Base-by-base conservation (phyloP, 2,113 vertebrate genomes). In the Ophiodon elongatus region DNA sequence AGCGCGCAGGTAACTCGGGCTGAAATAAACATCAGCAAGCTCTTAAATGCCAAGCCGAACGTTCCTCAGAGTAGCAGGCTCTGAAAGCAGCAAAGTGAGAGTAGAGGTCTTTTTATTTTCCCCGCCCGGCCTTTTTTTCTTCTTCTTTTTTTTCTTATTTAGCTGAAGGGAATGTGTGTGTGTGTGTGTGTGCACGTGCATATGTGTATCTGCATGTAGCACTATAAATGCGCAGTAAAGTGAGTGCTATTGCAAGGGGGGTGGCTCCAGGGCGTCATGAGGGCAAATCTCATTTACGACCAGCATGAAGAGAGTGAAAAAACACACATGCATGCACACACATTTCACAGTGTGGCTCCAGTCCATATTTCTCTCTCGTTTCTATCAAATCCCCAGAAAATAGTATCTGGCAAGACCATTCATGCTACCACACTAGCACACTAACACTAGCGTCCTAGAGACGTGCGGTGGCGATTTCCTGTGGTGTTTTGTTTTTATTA, bases 281-380 rank as follows among this genome's bases (percentile, higher is more conserved):
- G 72, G 50, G 70, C 80, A 91, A 93, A 93, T 88, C 71, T 92
- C 85, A 93, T 90, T 94, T 90, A 82, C 43, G 66, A 74, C 74
- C 80, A 89, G 91, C 85, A 85, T 89, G 77, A 89, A 77, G 76
- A 63, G 50, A 80, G 79, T 37, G 75, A 80, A 75, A 66, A 79
- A 76, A 33, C 39, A 23, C 19, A 64, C 37, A 65, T 71, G 59
- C 45, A 70, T 37, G 64, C 29, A 59, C 62, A 75, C 79, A 76
- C 65, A 68, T 83, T 84, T 76, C 65, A 88, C 62, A 87, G 17
- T 52, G 74, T 83, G 79, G 80, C 73, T 84, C 45, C n/a, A 59
- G 78, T 86, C 77, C 84, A 73, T 63, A 79, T 79, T 84, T 77
- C 57, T 75, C 70, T 85, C 82, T 87, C 71, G 25, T 84, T 87